A percentile compares a stretch with the other conserved stretches of the same genome.
phyloP scores from a whole-genome alignment of 2,888 invertebrate species.

The Lissocephala sabroskyi region DNA sequence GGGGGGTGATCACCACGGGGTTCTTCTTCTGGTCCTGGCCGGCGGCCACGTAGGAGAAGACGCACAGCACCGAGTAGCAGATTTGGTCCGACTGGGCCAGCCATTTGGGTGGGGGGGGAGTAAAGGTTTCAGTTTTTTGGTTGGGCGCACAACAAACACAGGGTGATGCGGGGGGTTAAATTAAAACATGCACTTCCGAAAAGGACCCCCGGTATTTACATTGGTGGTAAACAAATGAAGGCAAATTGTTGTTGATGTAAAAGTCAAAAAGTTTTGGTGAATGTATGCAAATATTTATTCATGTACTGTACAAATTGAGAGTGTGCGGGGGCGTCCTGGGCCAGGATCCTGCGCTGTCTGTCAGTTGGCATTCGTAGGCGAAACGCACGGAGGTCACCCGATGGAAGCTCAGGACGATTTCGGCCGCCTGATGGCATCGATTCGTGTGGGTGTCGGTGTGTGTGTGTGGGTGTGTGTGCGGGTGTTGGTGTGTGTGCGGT shows the following conservation, averaged over 20 bases:
- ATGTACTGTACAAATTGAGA: too few species aligned
- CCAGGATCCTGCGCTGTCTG: too few species aligned
- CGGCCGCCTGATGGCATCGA: constrained; percentile 75
- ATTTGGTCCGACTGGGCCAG: constrained; percentile 77
- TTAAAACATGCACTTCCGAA: too few species aligned
- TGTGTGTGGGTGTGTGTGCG: constrained; percentile 1
- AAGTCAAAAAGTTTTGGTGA: constrained; percentile 4
- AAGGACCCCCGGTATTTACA: too few species aligned
- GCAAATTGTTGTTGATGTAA: not conserved
- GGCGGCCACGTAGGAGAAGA: constrained; percentile 98
- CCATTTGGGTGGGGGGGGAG: too few species aligned
- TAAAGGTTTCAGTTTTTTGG: too few species aligned
- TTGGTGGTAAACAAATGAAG: not conserved
- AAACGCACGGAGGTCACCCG: constrained; percentile 81
- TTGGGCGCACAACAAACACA: too few species aligned
- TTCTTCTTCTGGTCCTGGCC: constrained; percentile 83
- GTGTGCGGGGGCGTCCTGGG: too few species aligned
- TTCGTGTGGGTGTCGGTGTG: constrained; percentile 13
- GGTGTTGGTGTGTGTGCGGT: constrained; percentile 9
- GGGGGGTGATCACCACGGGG: constrained; percentile 69
- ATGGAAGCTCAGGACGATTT: constrained; percentile 80
- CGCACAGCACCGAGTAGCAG: constrained; percentile 98
- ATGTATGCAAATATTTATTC: constrained; percentile 15
- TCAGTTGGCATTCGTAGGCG: constrained; percentile 67
- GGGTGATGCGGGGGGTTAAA: too few species aligned